Conservation (phyloP, 1,140 invertebrate genomes). For the Ruditapes philippinarum region DNA sequence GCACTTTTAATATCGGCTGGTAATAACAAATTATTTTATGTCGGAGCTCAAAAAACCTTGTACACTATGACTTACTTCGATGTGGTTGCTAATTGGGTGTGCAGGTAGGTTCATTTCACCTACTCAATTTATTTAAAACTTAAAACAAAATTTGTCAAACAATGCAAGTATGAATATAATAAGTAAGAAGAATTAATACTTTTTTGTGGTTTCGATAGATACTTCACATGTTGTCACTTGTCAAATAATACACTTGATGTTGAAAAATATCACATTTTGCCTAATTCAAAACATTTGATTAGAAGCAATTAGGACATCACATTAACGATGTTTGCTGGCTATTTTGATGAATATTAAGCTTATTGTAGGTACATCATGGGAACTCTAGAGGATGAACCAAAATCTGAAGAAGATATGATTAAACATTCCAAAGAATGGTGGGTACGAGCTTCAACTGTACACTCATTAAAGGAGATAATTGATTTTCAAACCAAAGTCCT, state of each 20-base stretch:
- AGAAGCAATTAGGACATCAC: no score
- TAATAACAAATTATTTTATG: background rate
- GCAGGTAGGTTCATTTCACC: background rate
- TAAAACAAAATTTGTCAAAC: no score
- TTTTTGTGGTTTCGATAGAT: no score
- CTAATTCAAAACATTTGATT: no score
- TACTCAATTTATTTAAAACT: no score
- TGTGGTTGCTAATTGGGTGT: background rate
- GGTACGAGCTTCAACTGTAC: background rate
- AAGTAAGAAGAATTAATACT: no score
- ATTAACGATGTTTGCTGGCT: no score
- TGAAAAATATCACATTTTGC: no score
- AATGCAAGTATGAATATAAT: no score
- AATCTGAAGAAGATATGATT: background rate
- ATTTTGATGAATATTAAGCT: no score
- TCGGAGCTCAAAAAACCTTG: background rate
- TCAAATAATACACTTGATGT: background rate
- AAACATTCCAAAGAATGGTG: background rate
- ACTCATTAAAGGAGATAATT: background rate
- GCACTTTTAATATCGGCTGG: background rate
- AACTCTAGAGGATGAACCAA: background rate
- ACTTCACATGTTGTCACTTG: no score
- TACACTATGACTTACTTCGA: background rate
- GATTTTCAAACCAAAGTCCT: background rate
- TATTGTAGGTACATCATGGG: constrained; percentile 9